phyloP scores from a whole-genome alignment of 1,140 invertebrate genomes.

The Oreohelix idahoensis region DNA sequence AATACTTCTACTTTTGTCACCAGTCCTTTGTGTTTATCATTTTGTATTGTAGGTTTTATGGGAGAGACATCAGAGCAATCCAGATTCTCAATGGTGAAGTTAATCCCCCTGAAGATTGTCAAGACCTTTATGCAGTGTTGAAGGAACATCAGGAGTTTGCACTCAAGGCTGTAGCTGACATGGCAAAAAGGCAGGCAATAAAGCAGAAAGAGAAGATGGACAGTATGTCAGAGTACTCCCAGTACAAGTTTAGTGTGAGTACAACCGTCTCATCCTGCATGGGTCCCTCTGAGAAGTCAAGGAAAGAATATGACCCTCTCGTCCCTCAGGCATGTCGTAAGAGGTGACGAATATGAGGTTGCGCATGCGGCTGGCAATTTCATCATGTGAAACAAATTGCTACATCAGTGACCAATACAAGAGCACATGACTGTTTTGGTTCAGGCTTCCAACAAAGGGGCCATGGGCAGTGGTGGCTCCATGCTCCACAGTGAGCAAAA shows the following conservation, averaged over 20 bases:
- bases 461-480: too few relatives aligned
- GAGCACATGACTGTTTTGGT: too few relatives aligned
- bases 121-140: slow-evolving; percentile 62
- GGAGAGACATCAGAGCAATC: slow-evolving; percentile 58
- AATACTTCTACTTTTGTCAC: too few relatives aligned
- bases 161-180: slow-evolving; percentile 43
- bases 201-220: slow-evolving; percentile 43
- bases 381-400: too few relatives aligned
- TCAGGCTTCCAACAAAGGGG: too few relatives aligned
- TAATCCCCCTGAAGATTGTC: slow-evolving; percentile 57
- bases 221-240: slow-evolving; percentile 33
- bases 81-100: slow-evolving; percentile 64
- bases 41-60: slow-evolving; percentile 61
- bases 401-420: too few relatives aligned
- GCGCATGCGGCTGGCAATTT: too few relatives aligned
- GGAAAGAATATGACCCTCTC: too few relatives aligned
- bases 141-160: slow-evolving; percentile 58
- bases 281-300: too few relatives aligned
- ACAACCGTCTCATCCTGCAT: neutral
- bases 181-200: slow-evolving; percentile 56
- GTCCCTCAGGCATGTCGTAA: too few relatives aligned
- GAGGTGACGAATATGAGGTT: too few relatives aligned
- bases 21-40: neutral
- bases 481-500: too few relatives aligned
- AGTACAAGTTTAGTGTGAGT: slow-evolving; percentile 39